Evolutionary conservation across 2,797 vertebrate genomes (phyloP).

Genomic region (Alexandromys oeconomus): DNA sequence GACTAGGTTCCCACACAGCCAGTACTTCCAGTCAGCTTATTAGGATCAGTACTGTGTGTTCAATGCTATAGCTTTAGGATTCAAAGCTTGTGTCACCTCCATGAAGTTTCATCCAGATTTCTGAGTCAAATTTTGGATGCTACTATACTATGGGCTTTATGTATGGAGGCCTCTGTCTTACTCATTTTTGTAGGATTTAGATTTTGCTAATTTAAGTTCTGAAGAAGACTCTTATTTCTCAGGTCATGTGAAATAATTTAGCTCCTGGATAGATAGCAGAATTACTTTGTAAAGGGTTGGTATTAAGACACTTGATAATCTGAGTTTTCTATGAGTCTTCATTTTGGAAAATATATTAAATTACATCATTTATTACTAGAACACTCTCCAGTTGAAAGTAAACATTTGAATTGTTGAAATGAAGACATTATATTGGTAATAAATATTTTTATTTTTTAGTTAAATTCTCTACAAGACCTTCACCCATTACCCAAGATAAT

Average conservation of each 20-base stretch:
- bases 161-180: background rate
- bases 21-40: too few species aligned
- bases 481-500: conserved; percentile 96
- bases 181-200: background rate
- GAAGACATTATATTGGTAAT: background rate
- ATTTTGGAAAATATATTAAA: conserved; percentile 16
- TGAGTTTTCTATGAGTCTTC: background rate
- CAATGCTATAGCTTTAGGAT: background rate
- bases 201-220: background rate
- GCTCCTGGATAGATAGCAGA: background rate
- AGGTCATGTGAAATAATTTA: background rate
- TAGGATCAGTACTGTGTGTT: background rate
- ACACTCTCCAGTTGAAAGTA: conserved; percentile 9
- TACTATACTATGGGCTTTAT: background rate
- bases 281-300: background rate
- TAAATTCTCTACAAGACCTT: conserved; percentile 92
- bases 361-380: background rate
- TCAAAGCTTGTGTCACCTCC: background rate
- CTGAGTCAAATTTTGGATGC: background rate
- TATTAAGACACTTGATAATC: background rate
- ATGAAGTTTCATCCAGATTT: background rate
- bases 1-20: too few species aligned
- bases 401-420: conserved; percentile 27
- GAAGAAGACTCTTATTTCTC: background rate
- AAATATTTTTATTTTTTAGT: conserved; percentile 85